These are phyloP conservation scores for Erythrocercus mccallii DNA, from an alignment of 2,113 vertebrate species.

Conservation along the genomic window DNA sequence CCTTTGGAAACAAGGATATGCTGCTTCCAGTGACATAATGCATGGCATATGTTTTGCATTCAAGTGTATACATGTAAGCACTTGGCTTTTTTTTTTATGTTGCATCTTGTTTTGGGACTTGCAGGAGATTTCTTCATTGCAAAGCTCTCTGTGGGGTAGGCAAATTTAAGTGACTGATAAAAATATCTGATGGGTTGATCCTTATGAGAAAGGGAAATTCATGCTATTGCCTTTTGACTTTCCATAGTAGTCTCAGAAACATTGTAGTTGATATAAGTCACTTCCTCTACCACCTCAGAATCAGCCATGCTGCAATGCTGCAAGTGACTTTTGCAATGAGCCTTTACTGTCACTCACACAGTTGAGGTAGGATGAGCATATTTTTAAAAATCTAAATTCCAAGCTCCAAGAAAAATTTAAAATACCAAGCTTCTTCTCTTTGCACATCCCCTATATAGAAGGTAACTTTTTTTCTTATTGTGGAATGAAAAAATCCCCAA, in stretches of 20 bases:
- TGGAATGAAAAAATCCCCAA: neutral
- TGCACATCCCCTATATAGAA: neutral
- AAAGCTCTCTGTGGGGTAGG: neutral
- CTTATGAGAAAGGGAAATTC: neutral
- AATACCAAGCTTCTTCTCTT: neutral
- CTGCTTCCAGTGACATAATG: neutral
- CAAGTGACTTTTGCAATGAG: neutral
- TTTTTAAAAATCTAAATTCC: neutral
- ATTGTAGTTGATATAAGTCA: neutral
- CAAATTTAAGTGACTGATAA: neutral
- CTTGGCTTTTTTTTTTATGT: neutral
- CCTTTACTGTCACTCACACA: neutral
- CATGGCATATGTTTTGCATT: neutral
- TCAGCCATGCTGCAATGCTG: neutral
- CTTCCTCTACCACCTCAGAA: neutral
- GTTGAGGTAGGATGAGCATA: neutral
- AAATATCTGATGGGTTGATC: neutral
- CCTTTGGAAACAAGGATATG: neutral
- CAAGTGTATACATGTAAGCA: accelerated
- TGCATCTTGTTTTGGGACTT: neutral
- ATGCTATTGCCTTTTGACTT: neutral
- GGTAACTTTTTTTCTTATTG: neutral
- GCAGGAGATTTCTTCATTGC: neutral
- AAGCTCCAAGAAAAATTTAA: neutral
- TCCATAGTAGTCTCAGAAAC: neutral